These are phyloP conservation scores for Eulacestoma nigropectus DNA, from an alignment of 2,113 vertebrate species.

Conservation along the genomic window DNA sequence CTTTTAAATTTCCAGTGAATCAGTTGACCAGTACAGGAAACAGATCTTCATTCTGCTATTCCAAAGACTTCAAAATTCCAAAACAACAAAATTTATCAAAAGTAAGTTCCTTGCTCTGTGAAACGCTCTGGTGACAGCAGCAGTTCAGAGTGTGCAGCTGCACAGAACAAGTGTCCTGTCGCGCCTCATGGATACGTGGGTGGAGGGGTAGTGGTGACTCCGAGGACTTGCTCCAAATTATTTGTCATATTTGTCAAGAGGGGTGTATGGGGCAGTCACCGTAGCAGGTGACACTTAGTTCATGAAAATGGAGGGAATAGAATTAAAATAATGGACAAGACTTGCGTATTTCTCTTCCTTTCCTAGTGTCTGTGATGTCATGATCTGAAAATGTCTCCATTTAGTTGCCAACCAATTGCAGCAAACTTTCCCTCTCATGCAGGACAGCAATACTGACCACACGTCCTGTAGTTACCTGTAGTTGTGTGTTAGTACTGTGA, in stretches of 20 bases:
- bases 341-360: background rate
- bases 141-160: background rate
- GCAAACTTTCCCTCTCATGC: background rate
- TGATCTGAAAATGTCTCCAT: background rate
- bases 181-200: accelerated
- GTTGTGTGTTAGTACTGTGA: background rate
- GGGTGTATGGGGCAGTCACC: background rate
- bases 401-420: background rate
- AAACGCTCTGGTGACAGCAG: background rate
- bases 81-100: conserved; percentile 98
- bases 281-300: background rate
- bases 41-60: conserved; percentile 98
- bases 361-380: background rate
- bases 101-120: conserved; percentile 77
- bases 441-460: background rate
- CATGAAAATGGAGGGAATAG: background rate
- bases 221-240: background rate
- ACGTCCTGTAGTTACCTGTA: background rate
- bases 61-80: conserved; percentile 97
- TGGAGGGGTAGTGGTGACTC: background rate
- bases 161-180: background rate
- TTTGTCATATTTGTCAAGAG: background rate
- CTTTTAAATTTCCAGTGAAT: conserved; percentile 77
- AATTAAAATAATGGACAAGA: background rate
- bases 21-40: conserved; percentile 91